Evolutionary conservation across 2,888 invertebrate genomes (phyloP), one percentile per base, ranked within the genome.

Genomic region (Teleiodes luculella): DNA sequence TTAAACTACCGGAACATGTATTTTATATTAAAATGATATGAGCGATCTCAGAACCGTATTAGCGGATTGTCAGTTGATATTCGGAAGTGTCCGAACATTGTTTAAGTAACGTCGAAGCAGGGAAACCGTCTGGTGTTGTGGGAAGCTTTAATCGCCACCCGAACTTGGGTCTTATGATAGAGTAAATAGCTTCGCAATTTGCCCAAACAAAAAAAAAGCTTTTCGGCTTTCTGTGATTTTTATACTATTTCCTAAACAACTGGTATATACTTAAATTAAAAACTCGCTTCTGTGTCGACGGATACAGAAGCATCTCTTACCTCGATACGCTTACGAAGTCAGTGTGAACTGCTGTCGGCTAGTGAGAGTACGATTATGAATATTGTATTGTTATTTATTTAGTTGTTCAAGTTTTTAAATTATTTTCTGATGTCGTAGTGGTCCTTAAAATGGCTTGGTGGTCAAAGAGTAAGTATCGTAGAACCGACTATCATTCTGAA

Each of bases 371-470:
- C 30, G 8, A 30, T 31, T 33, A 48, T 24, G 13, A 45, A 62
- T 70, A 68, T 68, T 65, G 60, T 65, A 61, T 63, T 56, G 61
- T 63, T 67, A 67, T 71, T 74, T 74, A 74, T 71, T 74, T 67
- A 64, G 61, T 67, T 64, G 56, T 69, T 68, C 62, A 58, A 64
- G 58, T 61, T 60, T 58, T 61, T 63, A 60, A 57, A 57, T 63
- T 64, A 62, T 62, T 66, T 54, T 61, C 55, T 47, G 54, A 50
- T 50, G 45, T 50, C 50, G 41, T 54, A 50, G 50, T 37, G 28
- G 45, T 54, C 8, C 35, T 11, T 20, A 18, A 18, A 24, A 13
- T 46, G 14, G 24, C 28, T 28, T 24, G 16, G 20, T 28, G 28
- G n/a, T 37, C 28, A 49, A 49, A 49, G 24, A 37, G 10, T 49